A percentile compares a stretch with the other conserved stretches of the same genome.
These are phyloP conservation scores for Eumacrocentrus americanus DNA, from an alignment of 2,888 invertebrate species.

Conservation along the genomic window DNA sequence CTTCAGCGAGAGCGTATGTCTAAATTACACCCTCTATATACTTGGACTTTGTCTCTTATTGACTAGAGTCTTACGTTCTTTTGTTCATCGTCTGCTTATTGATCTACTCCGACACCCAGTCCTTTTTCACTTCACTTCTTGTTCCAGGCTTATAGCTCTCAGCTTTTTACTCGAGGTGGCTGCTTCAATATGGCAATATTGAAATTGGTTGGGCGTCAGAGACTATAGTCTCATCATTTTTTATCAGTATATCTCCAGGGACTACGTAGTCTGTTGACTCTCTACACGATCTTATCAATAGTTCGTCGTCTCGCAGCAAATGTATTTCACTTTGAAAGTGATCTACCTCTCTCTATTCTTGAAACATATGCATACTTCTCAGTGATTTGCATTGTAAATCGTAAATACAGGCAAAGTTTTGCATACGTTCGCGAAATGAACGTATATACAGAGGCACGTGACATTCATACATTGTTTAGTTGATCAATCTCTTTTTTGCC, in stretches of 20 bases:
- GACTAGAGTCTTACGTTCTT: not conserved
- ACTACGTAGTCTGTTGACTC: not conserved
- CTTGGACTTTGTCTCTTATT: not conserved
- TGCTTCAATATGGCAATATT: not conserved
- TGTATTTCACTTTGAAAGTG: too few species aligned
- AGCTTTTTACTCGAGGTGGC: not conserved
- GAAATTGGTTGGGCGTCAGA: not conserved
- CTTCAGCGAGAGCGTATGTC: too few species aligned
- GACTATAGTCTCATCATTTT: not conserved
- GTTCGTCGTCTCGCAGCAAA: not conserved
- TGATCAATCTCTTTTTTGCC: too few species aligned
- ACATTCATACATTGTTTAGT: not conserved
- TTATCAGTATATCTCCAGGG: not conserved
- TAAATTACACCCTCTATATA: too few species aligned
- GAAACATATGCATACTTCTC: constrained; percentile 13
- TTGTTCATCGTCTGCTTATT: not conserved
- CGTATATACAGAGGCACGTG: constrained; percentile 12
- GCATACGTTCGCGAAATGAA: constrained; percentile 41
- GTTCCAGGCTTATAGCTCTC: not conserved
- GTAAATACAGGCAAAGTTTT: constrained; percentile 41
- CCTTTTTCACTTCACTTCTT: not conserved
- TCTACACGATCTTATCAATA: not conserved
- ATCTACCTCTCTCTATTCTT: too few species aligned
- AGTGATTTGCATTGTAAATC: constrained; percentile 47
- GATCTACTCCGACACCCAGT: not conserved